These are phyloP conservation scores for Eleginops maclovinus DNA, from an alignment of 2,113 vertebrate species.

Conservation along the genomic window DNA sequence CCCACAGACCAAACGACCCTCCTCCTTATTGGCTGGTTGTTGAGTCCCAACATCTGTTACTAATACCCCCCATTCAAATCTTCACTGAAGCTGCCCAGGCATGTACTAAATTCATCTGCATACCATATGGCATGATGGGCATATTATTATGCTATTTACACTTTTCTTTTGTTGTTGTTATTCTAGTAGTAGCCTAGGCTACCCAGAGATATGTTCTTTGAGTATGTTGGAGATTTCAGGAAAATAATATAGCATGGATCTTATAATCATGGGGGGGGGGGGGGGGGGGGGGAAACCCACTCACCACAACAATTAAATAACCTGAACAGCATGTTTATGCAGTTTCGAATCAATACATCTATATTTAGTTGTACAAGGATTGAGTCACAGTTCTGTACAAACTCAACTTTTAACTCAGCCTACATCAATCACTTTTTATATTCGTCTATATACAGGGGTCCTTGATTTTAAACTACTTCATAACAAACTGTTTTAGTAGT, in stretches of 20 bases:
- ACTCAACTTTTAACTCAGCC: neutral
- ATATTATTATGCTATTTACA: slow-evolving; percentile 51
- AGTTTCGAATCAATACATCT: neutral
- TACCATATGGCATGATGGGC: slow-evolving; percentile 26
- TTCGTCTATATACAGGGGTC: neutral
- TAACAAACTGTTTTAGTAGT: neutral
- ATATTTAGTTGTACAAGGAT: neutral
- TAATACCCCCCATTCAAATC: slow-evolving; percentile 56
- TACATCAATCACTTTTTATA: neutral
- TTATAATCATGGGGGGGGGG: neutral
- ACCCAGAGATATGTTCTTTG: neutral
- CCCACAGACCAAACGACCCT: slow-evolving; percentile 56
- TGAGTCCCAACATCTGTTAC: slow-evolving; percentile 68
- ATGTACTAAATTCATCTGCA: slow-evolving; percentile 50
- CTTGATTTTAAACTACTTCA: accelerated
- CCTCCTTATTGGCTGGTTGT: slow-evolving; percentile 63
- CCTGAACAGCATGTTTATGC: neutral
- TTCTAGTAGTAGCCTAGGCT: neutral
- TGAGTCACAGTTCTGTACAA: neutral
- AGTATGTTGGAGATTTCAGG: neutral
- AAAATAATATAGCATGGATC: neutral
- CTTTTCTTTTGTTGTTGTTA: slow-evolving; percentile 11
- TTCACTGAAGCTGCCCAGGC: slow-evolving; percentile 49
- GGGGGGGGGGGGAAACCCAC: no score
- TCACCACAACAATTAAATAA: neutral